Evolutionary conservation across 2,113 vertebrate species (phyloP).

Genomic region (Hylia prasina): DNA sequence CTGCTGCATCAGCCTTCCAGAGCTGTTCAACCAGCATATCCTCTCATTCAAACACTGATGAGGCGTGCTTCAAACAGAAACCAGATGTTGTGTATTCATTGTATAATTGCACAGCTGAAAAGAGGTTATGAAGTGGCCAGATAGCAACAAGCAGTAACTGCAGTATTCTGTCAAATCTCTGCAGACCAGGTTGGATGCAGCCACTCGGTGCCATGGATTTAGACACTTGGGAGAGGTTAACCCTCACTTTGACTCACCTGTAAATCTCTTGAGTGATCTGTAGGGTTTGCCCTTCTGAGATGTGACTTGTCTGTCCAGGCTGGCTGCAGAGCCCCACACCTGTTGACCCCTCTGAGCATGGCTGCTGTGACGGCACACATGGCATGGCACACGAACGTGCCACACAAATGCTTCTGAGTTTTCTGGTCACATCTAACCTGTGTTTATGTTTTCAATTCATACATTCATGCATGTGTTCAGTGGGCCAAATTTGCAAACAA

Average conservation of each 20-base stretch:
- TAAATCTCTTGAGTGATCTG: background rate
- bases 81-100: background rate
- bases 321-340: background rate
- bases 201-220: background rate
- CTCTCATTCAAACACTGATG: background rate
- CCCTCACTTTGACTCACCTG: background rate
- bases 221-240: background rate
- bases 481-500: background rate
- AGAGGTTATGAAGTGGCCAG: background rate
- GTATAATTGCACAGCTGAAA: background rate
- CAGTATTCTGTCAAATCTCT: background rate
- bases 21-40: background rate
- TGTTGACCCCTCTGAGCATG: background rate
- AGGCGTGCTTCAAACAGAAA: background rate
- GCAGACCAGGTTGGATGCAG: background rate
- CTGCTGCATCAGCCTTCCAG: background rate
- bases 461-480: background rate
- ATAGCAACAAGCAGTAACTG: background rate
- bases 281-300: background rate
- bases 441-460: background rate
- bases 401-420: background rate
- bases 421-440: background rate
- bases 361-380: rapidly evolving
- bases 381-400: rapidly evolving
- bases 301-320: background rate